Evolutionary conservation across 2,888 invertebrate species (phyloP).

Genomic region (Petrolisthes manimaculis): DNA sequence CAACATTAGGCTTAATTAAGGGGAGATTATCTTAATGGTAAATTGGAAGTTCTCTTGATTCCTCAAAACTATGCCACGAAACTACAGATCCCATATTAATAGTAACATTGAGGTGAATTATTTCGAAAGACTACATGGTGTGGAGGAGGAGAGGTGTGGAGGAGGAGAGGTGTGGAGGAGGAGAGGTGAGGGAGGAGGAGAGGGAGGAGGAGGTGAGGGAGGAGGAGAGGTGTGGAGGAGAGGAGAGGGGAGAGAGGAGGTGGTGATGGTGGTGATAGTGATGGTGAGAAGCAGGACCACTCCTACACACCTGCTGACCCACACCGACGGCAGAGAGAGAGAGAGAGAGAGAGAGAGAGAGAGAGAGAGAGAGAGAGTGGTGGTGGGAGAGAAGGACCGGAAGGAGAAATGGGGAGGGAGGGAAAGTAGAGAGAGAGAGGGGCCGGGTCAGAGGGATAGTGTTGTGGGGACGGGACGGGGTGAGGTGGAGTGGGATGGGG

Average conservation of each 20-base stretch:
- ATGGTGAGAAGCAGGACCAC: no score
- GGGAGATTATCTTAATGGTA: no score
- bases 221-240: background rate
- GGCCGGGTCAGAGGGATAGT: background rate
- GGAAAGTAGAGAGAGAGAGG: background rate
- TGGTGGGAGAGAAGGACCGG: slow-evolving; percentile 22
- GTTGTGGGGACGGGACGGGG: no score
- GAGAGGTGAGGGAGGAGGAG: background rate
- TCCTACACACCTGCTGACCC: no score
- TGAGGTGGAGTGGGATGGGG: no score
- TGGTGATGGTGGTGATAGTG: no score
- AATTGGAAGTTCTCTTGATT: no score
- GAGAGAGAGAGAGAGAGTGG: slow-evolving; percentile 6
- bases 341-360: background rate
- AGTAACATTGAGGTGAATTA: no score
- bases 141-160: background rate
- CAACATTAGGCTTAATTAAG: no score
- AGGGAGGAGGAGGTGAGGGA: background rate
- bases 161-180: background rate
- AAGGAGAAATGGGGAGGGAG: background rate
- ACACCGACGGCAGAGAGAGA: no score
- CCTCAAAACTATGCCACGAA: background rate
- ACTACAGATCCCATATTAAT: background rate
- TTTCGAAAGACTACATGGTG: no score
- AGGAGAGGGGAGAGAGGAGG: background rate